phyloP scores from a whole-genome alignment of 2,113 vertebrate genomes.

The Microtus pennsylvanicus region DNA sequence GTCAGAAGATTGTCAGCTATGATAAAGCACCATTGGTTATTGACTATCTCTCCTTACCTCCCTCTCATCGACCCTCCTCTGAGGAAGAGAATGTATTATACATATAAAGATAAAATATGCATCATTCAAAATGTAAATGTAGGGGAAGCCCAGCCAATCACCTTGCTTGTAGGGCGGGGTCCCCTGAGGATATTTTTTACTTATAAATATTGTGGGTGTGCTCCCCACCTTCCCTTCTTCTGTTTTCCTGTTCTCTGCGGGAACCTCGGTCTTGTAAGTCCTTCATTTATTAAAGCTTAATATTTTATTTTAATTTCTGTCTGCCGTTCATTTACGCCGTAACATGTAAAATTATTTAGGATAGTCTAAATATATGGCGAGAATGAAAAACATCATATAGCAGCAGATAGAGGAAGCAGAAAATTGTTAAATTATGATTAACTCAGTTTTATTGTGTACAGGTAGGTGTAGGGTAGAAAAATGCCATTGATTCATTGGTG shows the following conservation, averaged over 20 bases:
- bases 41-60: background rate
- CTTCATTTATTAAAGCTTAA: too few species aligned
- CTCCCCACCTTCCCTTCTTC: too few species aligned
- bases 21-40: background rate
- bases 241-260: too few species aligned
- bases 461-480: background rate
- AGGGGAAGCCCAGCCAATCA: too few species aligned
- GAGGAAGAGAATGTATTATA: background rate
- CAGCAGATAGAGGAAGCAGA: background rate
- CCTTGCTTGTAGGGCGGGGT: too few species aligned
- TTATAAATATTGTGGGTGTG: too few species aligned
- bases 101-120: background rate
- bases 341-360: background rate
- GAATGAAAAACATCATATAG: background rate
- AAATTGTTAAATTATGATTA: background rate
- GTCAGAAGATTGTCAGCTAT: background rate
- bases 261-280: too few species aligned
- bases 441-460: background rate
- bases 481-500: background rate
- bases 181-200: too few species aligned
- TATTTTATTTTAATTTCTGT: too few species aligned
- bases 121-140: background rate
- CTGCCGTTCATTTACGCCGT: too few species aligned
- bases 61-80: background rate
- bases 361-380: background rate